Percentiles rank a stretch among this genome's conserved stretches.
Evolutionary conservation across 2,888 invertebrate genomes (phyloP).

Genomic region (Cheilosia grossa): DNA sequence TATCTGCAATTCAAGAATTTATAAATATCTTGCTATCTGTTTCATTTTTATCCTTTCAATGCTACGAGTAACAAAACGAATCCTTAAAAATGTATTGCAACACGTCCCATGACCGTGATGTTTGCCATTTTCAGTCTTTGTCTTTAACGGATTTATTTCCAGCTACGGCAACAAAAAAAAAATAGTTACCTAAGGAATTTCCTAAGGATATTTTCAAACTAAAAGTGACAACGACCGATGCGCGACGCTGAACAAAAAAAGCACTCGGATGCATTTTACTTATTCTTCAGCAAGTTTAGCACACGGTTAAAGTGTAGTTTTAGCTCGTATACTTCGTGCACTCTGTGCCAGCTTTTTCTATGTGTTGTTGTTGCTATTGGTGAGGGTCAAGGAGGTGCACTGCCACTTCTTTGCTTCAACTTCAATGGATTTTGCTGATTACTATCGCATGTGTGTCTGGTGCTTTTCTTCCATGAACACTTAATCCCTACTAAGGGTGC

Average conservation of each 20-base stretch:
- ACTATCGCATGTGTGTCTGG: conserved; percentile 53
- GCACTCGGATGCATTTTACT: conserved; percentile 9
- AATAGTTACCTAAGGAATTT: not conserved
- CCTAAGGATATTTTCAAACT: conserved; percentile 42
- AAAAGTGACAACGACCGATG: conserved; percentile 26
- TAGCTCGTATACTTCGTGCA: conserved; percentile 3
- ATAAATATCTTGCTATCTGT: conserved; percentile 37
- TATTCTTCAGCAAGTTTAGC: conserved; percentile 36
- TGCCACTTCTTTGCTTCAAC: conserved; percentile 22
- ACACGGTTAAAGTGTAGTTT: conserved; percentile 33
- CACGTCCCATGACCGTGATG: conserved; percentile 60
- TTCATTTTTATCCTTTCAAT: conserved; percentile 19
- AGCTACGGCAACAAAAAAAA: conserved; percentile 12
- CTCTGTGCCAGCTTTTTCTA: conserved; percentile 37
- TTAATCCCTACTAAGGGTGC: conserved; percentile 52
- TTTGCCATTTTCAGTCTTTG: conserved; percentile 51
- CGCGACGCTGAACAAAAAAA: not conserved
- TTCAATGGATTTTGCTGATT: conserved; percentile 41
- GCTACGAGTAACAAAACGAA: conserved; percentile 27
- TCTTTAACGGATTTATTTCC: conserved; percentile 56
- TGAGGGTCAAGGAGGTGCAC: conserved; percentile 50
- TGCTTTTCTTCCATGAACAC: conserved; percentile 34
- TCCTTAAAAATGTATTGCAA: conserved; percentile 59
- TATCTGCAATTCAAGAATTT: not conserved
- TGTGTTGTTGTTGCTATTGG: conserved; percentile 7